Base-by-base conservation (phyloP, 2,113 vertebrate species). In the Tychaedon coryphoeus region DNA sequence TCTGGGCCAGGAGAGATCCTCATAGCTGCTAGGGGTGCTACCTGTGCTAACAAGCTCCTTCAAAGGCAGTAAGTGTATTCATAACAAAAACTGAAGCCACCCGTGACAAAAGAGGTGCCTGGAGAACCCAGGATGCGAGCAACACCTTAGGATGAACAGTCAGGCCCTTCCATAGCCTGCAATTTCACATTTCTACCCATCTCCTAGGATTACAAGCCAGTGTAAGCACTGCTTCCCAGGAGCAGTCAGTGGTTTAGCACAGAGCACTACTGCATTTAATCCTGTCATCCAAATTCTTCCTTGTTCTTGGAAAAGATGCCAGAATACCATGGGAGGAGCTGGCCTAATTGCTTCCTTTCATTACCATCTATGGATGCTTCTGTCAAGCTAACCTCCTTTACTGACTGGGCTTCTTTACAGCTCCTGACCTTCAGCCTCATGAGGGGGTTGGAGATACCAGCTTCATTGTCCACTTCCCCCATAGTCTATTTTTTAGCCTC, bases 281-380 rank as follows among this genome's bases (percentile, higher is more conserved):
- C 54, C 85, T 31, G 56, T 58, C 79, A 86, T 88, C 91, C 88
- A 95, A 92, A 67, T 71, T 80, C 79, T 64, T 62, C 34, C 3
- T 80, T 97, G 86, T 74, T 96, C 92, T 94, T 96, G 95, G 96
- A 96, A 92, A 93, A 90, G 60, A 80, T 3, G 25, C 56, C 72
- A 92, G 88, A 82, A 94, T 93, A 88, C 67, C 64, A 9, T 0
- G 11, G 47, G 72, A 93, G 67, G 88, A 94, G 86, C 92, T 92
- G 79, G 51, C 38, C 72, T 95, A 80, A 94, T 93, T 88, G 79
- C 75, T 95, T 97, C 92, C 92, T 94, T 97, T 92, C 72, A 60
- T 97, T 92, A 94, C 96, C 96, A 92, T 96, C 95, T 96, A 93
- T 92, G 96, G 94, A 51, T 88, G 88, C 86, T 80, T 96, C 94